These are phyloP conservation scores for Palythoa caribaeorum DNA, from an alignment of 92 coral and sea anemone species.

Conservation along the genomic window DNA sequence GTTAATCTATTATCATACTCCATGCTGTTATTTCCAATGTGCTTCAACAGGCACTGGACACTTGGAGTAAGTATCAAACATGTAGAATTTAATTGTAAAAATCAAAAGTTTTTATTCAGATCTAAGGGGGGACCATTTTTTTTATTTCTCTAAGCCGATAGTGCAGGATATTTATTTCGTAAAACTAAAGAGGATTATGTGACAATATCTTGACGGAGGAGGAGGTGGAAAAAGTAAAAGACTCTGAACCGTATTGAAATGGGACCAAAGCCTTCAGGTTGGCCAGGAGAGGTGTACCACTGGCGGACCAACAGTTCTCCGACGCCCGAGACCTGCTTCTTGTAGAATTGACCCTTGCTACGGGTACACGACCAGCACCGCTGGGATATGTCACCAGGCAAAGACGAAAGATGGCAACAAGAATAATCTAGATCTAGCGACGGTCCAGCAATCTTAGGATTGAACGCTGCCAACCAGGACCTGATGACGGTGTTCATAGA, in stretches of 20 bases:
- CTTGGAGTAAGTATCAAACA: no score
- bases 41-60: no score
- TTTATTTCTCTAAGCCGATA: no score
- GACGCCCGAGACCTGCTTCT: not conserved
- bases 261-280: not conserved
- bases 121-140: no score
- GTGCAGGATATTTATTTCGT: no score
- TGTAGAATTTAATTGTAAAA: no score
- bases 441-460: not conserved
- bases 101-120: no score
- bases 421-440: not conserved
- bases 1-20: no score
- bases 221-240: not conserved
- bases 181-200: not conserved
- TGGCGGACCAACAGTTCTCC: not conserved
- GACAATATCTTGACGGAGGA: not conserved
- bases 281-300: not conserved
- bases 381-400: not conserved
- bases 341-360: not conserved
- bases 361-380: not conserved
- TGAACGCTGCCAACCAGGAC: not conserved
- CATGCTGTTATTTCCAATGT: no score
- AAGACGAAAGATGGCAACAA: not conserved
- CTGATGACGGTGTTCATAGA: not conserved
- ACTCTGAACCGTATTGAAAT: no score